Evolutionary conservation across 2,888 invertebrate genomes (phyloP).

Genomic region (Stenchaetothrips biformis): DNA sequence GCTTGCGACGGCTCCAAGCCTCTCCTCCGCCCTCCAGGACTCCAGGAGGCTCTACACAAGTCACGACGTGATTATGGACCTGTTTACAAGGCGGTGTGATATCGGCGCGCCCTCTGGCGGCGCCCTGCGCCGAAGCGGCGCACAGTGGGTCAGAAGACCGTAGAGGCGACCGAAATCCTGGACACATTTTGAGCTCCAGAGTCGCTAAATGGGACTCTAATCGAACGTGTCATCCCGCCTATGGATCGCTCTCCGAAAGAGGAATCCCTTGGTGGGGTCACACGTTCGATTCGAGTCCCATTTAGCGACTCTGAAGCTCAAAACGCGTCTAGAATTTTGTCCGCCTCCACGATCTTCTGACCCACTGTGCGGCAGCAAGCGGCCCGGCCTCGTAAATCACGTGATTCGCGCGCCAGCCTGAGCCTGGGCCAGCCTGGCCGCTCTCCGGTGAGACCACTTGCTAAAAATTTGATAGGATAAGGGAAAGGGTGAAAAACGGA

Average conservation of each 20-base stretch:
- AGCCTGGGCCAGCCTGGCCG: neutral
- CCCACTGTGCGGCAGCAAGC: neutral
- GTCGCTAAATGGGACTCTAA: too few species aligned
- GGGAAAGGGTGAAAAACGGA: neutral
- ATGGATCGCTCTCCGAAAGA: too few species aligned
- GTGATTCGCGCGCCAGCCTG: neutral
- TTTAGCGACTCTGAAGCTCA: too few species aligned
- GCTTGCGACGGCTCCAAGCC: neutral
- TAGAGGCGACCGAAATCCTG: too few species aligned
- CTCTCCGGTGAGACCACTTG: constrained; percentile 16
- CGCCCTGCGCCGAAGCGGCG: neutral
- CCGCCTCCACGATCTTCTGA: too few species aligned
- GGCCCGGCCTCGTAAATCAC: neutral
- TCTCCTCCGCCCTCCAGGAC: neutral
- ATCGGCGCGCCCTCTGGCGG: neutral
- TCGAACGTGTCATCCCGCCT: too few species aligned
- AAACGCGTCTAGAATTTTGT: too few species aligned
- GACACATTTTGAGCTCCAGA: too few species aligned
- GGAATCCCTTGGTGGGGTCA: too few species aligned
- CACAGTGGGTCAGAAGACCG: too few species aligned
- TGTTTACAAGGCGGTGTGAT: constrained; percentile 6
- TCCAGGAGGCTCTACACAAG: neutral
- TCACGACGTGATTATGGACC: neutral
- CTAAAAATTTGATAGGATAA: constrained; percentile 24
- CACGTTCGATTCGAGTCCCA: too few species aligned